A percentile compares a stretch with the other conserved stretches of the same genome.
Evolutionary conservation across 2,797 vertebrate genomes (phyloP).

Genomic region (Tinamus major): DNA sequence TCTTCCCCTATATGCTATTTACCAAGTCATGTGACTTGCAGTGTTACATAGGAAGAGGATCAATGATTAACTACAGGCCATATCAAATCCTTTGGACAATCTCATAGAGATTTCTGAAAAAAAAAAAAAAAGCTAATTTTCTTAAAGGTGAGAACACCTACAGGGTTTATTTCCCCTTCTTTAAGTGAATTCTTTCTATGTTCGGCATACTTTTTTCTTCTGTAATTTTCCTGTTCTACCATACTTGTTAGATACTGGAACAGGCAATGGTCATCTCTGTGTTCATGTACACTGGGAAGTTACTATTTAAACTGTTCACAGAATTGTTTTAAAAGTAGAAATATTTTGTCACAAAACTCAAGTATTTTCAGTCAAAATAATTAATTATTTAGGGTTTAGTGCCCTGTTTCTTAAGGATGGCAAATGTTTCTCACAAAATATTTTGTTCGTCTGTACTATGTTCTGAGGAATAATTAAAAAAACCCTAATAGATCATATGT

Average conservation of each 20-base stretch:
- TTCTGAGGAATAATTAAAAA: not conserved
- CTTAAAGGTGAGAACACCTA: not conserved
- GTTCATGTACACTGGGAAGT: not conserved
- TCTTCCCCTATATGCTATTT: constrained; percentile 52
- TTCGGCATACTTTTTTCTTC: not conserved
- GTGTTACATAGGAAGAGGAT: constrained; percentile 30
- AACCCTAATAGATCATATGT: not conserved
- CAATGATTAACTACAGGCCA: constrained; percentile 65
- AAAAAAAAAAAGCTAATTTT: not conserved
- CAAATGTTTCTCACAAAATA: not conserved
- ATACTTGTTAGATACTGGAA: not conserved
- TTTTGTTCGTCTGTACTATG: not conserved
- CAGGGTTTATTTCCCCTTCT: not conserved
- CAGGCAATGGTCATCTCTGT: fast-evolving
- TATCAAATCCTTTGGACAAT: constrained; percentile 17
- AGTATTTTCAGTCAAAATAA: not conserved
- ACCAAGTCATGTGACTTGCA: constrained; percentile 8
- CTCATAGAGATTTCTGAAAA: not conserved
- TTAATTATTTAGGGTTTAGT: not conserved
- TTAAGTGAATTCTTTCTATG: not conserved
- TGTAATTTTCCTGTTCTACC: not conserved
- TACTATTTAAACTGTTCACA: not conserved
- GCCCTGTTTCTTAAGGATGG: not conserved
- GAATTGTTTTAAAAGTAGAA: not conserved
- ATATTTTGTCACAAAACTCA: not conserved